These are phyloP conservation scores for Trilocha varians DNA, from an alignment of 2,888 invertebrate genomes.

Conservation along the genomic window DNA sequence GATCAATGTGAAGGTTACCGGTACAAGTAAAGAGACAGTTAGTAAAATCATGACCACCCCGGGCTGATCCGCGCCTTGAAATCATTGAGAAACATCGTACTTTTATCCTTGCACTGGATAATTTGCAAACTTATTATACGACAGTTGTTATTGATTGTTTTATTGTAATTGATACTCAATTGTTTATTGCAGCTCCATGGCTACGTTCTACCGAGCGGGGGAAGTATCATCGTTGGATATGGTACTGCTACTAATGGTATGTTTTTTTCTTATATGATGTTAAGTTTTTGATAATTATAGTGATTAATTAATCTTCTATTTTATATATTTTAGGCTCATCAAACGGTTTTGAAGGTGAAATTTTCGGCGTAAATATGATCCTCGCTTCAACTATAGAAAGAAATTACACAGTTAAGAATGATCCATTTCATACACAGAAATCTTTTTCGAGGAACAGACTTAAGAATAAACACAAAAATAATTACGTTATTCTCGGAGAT, in stretches of 20 bases:
- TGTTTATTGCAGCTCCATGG: constrained; percentile 67
- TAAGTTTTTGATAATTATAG: background rate
- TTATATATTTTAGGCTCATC: constrained; percentile 54
- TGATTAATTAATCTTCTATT: constrained; percentile 2
- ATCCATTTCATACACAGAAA: constrained; percentile 40
- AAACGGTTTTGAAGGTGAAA: constrained; percentile 79
- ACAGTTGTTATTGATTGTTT: constrained; percentile 2
- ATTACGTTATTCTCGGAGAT: constrained; percentile 45
- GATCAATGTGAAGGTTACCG: constrained; percentile 31
- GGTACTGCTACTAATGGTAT: constrained; percentile 78
- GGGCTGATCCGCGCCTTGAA: constrained; percentile 29
- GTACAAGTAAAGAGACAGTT: constrained; percentile 27
- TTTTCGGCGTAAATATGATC: constrained; percentile 78
- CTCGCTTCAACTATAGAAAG: constrained; percentile 70
- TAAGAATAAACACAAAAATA: constrained; percentile 24
- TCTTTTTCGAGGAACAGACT: constrained; percentile 39
- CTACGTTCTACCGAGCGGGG: constrained; percentile 70
- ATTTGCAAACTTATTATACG: constrained; percentile 4
- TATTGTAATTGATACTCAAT: constrained; percentile 1
- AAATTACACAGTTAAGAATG: constrained; percentile 36
- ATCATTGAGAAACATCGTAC: constrained; percentile 16
- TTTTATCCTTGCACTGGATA: constrained; percentile 10
- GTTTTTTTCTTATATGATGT: background rate
- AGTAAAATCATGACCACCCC: constrained; percentile 26
- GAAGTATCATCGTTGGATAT: constrained; percentile 80